Percentiles rank a stretch among this genome's conserved stretches.
Evolutionary conservation across 1,140 invertebrate genomes (phyloP).

Genomic region (Micrasema longulum): DNA sequence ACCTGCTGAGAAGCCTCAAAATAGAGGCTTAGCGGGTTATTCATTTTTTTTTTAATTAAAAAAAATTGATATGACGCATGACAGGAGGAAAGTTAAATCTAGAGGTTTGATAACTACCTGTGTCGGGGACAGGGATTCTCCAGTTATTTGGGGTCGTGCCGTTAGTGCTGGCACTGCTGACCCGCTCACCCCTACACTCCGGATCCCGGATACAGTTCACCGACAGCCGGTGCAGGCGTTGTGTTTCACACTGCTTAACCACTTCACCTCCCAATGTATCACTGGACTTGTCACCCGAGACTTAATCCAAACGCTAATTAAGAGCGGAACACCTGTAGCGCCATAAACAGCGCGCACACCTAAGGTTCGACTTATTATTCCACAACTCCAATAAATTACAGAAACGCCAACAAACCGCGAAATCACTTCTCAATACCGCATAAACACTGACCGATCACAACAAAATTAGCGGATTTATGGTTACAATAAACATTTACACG

Average conservation of each 20-base stretch:
- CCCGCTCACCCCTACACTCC: constrained; percentile 9
- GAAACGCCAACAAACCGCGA: constrained; percentile 20
- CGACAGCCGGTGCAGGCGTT: not conserved
- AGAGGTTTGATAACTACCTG: not conserved
- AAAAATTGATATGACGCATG: too few species aligned
- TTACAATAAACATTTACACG: constrained; percentile 20
- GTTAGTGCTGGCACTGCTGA: not conserved
- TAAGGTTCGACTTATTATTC: not conserved
- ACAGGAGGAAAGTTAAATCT: too few species aligned
- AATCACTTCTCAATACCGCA: constrained; percentile 11
- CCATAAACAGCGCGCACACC: not conserved
- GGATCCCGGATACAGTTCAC: constrained; percentile 5
- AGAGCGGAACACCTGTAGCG: constrained; percentile 28
- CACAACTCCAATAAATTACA: constrained; percentile 11
- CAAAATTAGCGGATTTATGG: constrained; percentile 36
- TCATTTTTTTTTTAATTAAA: too few species aligned
- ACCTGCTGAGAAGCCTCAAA: too few species aligned
- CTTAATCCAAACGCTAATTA: constrained; percentile 26
- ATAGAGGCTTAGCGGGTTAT: too few species aligned
- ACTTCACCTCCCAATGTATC: constrained; percentile 11
- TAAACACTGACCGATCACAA: constrained; percentile 28
- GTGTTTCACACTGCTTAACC: not conserved
- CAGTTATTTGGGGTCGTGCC: not conserved
- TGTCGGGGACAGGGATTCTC: not conserved
- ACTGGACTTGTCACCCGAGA: not conserved